Evolutionary conservation across 2,797 vertebrate species (phyloP).

Genomic region (Malurus splendens): DNA sequence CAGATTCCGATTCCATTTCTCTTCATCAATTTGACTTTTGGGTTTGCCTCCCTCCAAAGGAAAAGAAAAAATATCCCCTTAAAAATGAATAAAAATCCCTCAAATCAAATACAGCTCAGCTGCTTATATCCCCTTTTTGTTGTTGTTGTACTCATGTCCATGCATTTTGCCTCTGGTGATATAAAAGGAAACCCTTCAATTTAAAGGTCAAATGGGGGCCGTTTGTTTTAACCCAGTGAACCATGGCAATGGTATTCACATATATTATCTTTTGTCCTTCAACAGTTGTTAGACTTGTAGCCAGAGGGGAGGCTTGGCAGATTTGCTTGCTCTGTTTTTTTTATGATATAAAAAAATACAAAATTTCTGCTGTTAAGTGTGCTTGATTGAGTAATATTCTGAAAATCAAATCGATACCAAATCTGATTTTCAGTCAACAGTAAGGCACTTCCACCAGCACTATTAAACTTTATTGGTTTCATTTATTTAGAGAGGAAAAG

Average conservation of each 20-base stretch:
- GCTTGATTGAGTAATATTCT: slow-evolving; percentile 52
- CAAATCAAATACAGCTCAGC: slow-evolving; percentile 50
- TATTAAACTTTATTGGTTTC: slow-evolving; percentile 48
- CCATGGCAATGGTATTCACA: slow-evolving; percentile 66
- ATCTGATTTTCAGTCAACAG: slow-evolving; percentile 41
- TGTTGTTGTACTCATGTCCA: slow-evolving; percentile 52
- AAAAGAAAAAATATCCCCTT: slow-evolving; percentile 39
- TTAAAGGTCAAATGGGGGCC: slow-evolving; percentile 69
- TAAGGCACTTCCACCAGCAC: slow-evolving; percentile 21
- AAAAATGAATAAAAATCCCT: slow-evolving; percentile 53
- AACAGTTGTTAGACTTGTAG: slow-evolving; percentile 72
- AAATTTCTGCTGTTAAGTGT: slow-evolving; percentile 41
- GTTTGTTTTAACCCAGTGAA: slow-evolving; percentile 70
- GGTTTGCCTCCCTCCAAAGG: slow-evolving; percentile 16
- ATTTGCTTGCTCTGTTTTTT: slow-evolving; percentile 39
- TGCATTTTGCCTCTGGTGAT: slow-evolving; percentile 57
- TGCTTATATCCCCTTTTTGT: neutral
- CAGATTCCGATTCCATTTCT: slow-evolving; percentile 59
- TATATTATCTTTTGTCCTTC: slow-evolving; percentile 72
- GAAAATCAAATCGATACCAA: slow-evolving; percentile 49
- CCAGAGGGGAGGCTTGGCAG: slow-evolving; percentile 56
- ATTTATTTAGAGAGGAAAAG: neutral
- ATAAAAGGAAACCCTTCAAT: slow-evolving; percentile 68
- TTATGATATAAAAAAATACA: slow-evolving; percentile 42
- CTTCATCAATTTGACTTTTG: slow-evolving; percentile 65